Evolutionary conservation across 2,113 vertebrate genomes (phyloP).

Genomic region (Galemys pyrenaicus): DNA sequence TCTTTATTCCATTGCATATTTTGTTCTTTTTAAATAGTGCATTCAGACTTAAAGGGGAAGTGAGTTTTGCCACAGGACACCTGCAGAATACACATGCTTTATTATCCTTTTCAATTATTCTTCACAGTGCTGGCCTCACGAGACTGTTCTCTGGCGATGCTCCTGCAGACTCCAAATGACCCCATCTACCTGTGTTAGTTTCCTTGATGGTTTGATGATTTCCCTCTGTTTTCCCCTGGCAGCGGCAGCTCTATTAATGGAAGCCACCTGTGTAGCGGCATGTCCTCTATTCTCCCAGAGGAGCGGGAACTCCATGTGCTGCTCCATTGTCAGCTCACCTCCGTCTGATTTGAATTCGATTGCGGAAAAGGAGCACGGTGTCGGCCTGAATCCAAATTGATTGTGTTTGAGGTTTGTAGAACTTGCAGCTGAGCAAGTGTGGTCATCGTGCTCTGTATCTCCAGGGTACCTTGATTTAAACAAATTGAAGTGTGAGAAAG

Average conservation of each 20-base stretch:
- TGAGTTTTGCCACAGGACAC: neutral
- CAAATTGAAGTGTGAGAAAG: neutral
- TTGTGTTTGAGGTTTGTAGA: neutral
- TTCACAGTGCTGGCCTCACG: neutral
- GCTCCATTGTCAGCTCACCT: neutral
- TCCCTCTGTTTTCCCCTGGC: constrained; percentile 58
- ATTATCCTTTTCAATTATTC: neutral
- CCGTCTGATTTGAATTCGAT: neutral
- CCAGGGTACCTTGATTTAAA: neutral
- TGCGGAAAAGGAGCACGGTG: neutral
- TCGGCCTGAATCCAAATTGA: neutral
- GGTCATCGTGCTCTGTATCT: neutral
- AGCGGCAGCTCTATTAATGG: constrained; percentile 51
- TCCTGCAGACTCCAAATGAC: neutral
- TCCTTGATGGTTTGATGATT: constrained; percentile 49
- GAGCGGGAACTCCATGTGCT: constrained; percentile 5
- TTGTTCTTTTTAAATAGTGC: neutral
- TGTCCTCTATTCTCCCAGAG: constrained; percentile 43
- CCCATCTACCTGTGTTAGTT: neutral
- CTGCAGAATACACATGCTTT: neutral
- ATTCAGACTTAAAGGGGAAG: constrained; percentile 27
- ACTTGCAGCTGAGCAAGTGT: neutral
- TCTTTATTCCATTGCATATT: too few species aligned
- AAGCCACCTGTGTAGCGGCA: constrained; percentile 71
- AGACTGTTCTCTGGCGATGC: neutral